Evolutionary conservation across 1,140 invertebrate species (phyloP), one percentile per base, ranked within the genome.

Genomic region (Lepidostoma basale): DNA sequence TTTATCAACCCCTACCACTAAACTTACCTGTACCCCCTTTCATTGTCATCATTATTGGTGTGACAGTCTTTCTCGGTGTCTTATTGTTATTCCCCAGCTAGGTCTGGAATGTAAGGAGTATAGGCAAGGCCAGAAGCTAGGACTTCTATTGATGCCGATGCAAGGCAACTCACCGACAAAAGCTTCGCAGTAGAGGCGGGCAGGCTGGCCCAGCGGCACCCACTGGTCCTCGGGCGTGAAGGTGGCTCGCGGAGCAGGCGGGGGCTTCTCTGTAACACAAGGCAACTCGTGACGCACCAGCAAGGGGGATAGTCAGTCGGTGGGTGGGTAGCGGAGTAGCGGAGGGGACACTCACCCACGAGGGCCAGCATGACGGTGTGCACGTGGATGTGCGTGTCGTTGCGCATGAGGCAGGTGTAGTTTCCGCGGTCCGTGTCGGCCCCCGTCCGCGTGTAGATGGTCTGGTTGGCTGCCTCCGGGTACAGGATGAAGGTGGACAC

Each of bases 391-490:
- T 86, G 85, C 0, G 88, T 89, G 74, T 90, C 89, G 77, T 91
- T 91, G 76, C 85, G 84, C 44, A 90, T 83, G 14, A 86, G 80
- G 76, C 90, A 92, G 12, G 88, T 89, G 79, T 91, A 92, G 77
- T 88, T 87, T 52, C 90, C 90, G 40, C 85, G 85, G 76, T 91
- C 90, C 10, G 82, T 82, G 30, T 84, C 77, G 26, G 83, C 81
- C 20, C 88, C 85, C 16, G 80, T 79, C 58, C 86, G 83, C n/a
- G 89, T 88, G 81, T 90, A 91, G 74, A 92, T 85, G 20, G 90
- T 92, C 78, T 92, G 90, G 79, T 92, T 92, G 42, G 87, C 89
- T 42, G 88, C 89, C 77, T 91, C 89, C 0, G 90, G 89, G 76
- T 90, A 91, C 60, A 91, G 77, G 69, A 92, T 90, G 70, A 91